Percentiles rank a stretch among this genome's conserved stretches.
These are phyloP conservation scores for Disparrhopalites patrizii DNA, from an alignment of 2,888 invertebrate species.

Conservation along the genomic window DNA sequence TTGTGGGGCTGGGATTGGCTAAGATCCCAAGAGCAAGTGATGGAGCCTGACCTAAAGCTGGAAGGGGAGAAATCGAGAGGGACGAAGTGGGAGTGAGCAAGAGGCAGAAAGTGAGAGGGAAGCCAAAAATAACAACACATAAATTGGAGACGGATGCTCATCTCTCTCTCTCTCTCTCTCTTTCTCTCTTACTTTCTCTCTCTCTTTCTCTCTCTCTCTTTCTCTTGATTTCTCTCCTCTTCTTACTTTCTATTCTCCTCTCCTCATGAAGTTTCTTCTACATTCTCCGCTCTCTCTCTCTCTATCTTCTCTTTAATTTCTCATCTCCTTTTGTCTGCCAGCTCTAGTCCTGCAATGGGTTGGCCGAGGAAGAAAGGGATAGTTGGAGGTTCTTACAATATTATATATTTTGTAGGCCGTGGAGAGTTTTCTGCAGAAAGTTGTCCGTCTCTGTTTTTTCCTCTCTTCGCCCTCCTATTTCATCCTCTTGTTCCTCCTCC, in stretches of 20 bases:
- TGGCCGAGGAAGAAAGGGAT: not conserved
- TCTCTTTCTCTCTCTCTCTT: not conserved
- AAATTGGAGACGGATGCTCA: conserved; percentile 26
- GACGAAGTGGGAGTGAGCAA: not conserved
- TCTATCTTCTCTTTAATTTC: not conserved
- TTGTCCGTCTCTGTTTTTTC: conserved; percentile 2
- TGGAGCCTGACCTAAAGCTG: conserved; percentile 9
- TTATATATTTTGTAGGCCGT: not conserved
- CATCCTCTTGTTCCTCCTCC: no score
- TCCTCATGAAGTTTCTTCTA: not conserved
- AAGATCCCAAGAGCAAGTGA: not conserved
- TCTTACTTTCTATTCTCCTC: conserved; percentile 3
- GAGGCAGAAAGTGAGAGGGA: conserved; percentile 8
- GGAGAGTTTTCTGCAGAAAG: not conserved
- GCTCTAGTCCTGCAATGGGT: conserved; percentile 1
- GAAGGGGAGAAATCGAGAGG: no score
- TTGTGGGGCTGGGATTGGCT: not conserved
- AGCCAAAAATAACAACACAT: conserved; percentile 18
- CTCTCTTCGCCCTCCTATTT: no score
- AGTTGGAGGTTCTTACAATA: not conserved
- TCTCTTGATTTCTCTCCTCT: not conserved
- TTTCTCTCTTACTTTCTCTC: conserved; percentile 23
- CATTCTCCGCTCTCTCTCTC: not conserved
- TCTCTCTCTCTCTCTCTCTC: conserved; percentile 31
- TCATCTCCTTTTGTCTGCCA: not conserved